Conservation (phyloP, 2,113 vertebrate species). For the Stigmatopora nigra region DNA sequence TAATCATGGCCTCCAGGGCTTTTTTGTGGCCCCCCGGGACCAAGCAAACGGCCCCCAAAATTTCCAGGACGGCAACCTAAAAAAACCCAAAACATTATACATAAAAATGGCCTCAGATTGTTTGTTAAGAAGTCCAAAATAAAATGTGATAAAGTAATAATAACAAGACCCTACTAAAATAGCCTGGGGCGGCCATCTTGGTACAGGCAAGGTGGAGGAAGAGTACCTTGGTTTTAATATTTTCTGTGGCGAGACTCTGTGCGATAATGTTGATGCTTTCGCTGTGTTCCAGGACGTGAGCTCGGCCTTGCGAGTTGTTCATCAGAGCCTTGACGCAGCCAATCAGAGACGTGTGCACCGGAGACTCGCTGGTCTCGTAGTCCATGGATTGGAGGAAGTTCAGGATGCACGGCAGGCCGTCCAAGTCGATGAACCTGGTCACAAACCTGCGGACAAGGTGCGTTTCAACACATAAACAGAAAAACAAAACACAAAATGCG, state of each 20-base stretch:
- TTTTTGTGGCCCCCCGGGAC: conserved; percentile 90
- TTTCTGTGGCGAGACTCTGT: conserved; percentile 85
- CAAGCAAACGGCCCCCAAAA: conserved; percentile 86
- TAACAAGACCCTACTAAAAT: too few relatives aligned
- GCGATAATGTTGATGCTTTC: conserved; percentile 91
- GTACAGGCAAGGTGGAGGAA: too few relatives aligned
- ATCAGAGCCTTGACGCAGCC: conserved; percentile 95
- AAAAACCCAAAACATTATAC: not conserved
- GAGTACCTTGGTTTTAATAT: conserved; percentile 88
- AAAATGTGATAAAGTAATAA: too few relatives aligned
- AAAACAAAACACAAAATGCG: too few relatives aligned
- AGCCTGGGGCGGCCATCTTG: too few relatives aligned
- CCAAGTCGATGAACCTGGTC: conserved; percentile 87
- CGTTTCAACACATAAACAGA: too few relatives aligned
- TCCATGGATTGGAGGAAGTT: conserved; percentile 93
- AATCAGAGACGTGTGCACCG: conserved; percentile 89
- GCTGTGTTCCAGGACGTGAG: conserved; percentile 84
- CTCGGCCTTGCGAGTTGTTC: conserved; percentile 92
- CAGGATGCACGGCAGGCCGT: conserved; percentile 85
- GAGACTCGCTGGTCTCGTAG: conserved; percentile 82
- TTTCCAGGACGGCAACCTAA: conserved; percentile 80
- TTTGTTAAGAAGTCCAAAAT: not conserved
- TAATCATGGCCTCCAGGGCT: conserved; percentile 86
- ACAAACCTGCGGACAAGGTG: conserved; percentile 75
- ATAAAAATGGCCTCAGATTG: not conserved